Base-by-base conservation (phyloP, 2,797 vertebrate species). In the Alca torda region DNA sequence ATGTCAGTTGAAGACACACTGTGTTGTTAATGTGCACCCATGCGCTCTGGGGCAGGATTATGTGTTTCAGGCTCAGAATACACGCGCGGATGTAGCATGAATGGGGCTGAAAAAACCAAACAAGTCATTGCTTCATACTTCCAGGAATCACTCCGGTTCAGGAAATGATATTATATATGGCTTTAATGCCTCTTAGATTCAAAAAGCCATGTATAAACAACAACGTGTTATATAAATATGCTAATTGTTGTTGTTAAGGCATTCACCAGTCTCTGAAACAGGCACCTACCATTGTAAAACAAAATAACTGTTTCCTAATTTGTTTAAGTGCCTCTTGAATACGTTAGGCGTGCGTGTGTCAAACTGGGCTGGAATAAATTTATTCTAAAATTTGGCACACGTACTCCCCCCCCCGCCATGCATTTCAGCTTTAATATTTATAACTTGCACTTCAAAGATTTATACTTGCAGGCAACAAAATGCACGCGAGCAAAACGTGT, bases 191-290 rank as follows among this genome's bases (percentile, higher is more conserved):
- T 53, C 30, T 45, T 33, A 46, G 45, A 57, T 60, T 73, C 37
- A 41, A 70, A 63, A 10, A 3, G 17, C 39, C 53, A 9, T 0
- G 16, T 82, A 84, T 16, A 25, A 75, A 73, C 73, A 85, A n/a
- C 48, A 25, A 4, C 2, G 35, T n/a, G 60, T 94, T 93, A 89
- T 8, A 64, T 93, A 92, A 94, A 88, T 59, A 90, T 48, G 89
- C 48, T 91, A 79, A 91, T 87, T 92, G n/a, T 81, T 92, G n/a
- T 81, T 46, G 63, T 54, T 73, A 81, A 94, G 80, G 60, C 73
- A 63, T 73, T 61, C 31, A 39, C n/a, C 19, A 64, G 46, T 28
- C 59, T 48, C 80, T 30, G 67, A 70, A 72, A 74, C 43, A 26
- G 65, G 84, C 80, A 81, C 61, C 70, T 87, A 41, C 26, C 74